These are phyloP conservation scores for Poeciliopsis presidionis DNA, from an alignment of 2,797 vertebrate genomes.

Conservation along the genomic window DNA sequence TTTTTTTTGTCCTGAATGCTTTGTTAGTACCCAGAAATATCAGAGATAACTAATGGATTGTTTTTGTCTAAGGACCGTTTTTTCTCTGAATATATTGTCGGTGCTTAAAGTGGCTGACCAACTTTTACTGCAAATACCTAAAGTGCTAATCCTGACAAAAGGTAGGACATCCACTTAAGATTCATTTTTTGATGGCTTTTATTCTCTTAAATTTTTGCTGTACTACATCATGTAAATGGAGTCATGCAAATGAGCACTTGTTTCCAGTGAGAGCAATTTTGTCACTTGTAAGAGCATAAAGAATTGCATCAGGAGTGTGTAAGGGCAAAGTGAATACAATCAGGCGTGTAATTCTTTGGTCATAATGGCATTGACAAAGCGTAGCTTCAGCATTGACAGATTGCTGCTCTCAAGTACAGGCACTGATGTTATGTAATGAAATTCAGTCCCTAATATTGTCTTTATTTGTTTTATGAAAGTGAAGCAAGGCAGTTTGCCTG, in stretches of 20 bases:
- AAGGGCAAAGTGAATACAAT: constrained; percentile 59
- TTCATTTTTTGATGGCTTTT: background rate
- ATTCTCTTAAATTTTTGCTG: constrained; percentile 4
- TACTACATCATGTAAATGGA: constrained; percentile 13
- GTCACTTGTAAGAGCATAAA: constrained; percentile 31
- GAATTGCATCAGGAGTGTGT: constrained; percentile 36
- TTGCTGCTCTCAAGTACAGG: constrained; percentile 35
- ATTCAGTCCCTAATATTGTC: constrained; percentile 40
- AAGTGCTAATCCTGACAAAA: background rate
- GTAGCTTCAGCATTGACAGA: constrained; percentile 46
- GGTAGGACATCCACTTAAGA: constrained; percentile 9
- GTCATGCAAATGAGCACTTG: constrained; percentile 24
- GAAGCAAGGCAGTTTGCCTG: constrained; percentile 29
- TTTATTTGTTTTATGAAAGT: constrained; percentile 30
- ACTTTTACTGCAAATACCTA: background rate
- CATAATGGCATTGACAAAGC: constrained; percentile 51
- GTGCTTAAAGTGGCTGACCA: background rate
- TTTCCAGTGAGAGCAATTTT: constrained; percentile 29
- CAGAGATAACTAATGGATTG: background rate
- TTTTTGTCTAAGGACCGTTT: background rate
- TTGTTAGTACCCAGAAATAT: background rate
- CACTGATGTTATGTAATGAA: constrained; percentile 44
- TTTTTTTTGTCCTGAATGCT: background rate
- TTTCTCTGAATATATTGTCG: background rate
- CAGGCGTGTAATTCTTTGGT: constrained; percentile 53